phyloP scores from a whole-genome alignment of 2,888 invertebrate genomes.

The Tipula unca region DNA sequence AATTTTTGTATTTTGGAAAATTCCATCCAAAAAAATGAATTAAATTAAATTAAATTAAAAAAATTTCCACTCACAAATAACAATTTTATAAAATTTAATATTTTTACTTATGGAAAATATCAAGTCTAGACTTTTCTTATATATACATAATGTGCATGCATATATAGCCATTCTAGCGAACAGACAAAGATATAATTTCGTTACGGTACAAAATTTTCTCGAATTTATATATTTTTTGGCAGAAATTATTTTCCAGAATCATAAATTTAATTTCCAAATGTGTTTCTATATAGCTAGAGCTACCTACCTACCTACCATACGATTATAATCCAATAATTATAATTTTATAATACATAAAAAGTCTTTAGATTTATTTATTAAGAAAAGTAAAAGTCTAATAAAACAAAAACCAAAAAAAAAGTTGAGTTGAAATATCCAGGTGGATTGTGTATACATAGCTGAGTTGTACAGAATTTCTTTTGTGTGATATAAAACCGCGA shows the following conservation, averaged over 20 bases:
- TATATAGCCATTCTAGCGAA: background rate
- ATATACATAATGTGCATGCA: no score
- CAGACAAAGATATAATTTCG: background rate
- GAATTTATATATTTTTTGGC: background rate
- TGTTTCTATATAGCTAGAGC: background rate
- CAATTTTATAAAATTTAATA: background rate
- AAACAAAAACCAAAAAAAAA: background rate
- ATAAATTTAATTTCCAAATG: background rate
- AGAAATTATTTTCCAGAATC: background rate
- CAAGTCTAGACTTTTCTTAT: background rate
- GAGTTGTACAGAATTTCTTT: background rate
- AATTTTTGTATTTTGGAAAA: background rate
- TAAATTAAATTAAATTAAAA: background rate
- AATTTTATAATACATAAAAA: background rate
- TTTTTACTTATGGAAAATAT: background rate
- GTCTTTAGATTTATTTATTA: background rate
- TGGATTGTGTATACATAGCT: background rate
- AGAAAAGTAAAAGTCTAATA: conserved; percentile 8
- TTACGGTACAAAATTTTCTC: background rate
- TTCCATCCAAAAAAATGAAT: background rate
- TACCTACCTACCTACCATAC: background rate
- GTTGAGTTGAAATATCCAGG: background rate
- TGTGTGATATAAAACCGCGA: background rate
- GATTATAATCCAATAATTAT: background rate
- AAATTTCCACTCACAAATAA: background rate